Conservation (phyloP, 2,797 vertebrate species). For the Gephyroberyx darwinii region DNA sequence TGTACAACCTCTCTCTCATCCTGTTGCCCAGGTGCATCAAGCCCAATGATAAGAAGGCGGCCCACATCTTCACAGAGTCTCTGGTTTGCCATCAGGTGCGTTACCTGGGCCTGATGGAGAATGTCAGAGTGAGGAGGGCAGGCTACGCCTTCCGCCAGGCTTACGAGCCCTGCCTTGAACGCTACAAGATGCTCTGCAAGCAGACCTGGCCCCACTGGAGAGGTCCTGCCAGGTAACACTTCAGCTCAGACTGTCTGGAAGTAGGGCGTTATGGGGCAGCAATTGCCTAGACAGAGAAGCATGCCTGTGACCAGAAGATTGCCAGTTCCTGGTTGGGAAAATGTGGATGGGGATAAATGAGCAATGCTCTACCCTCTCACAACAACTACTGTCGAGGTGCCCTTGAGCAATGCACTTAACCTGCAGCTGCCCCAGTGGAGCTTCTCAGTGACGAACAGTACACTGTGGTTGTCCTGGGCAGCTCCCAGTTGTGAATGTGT, state of each 20-base stretch:
- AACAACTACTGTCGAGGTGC: background rate
- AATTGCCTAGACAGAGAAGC: no score
- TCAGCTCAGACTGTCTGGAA: background rate
- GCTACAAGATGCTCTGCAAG: conserved; percentile 99
- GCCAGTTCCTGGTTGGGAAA: no score
- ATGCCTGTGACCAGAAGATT: no score
- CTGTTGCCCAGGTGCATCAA: conserved; percentile 90
- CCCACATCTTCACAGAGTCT: conserved; percentile 90
- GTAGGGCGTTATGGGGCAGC: background rate
- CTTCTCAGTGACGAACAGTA: no score
- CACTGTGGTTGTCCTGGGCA: no score
- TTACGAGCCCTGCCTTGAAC: conserved; percentile 94
- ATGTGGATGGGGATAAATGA: conserved; percentile 25
- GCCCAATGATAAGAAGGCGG: conserved; percentile 96
- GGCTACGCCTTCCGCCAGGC: conserved; percentile 96
- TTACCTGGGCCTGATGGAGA: conserved; percentile 96
- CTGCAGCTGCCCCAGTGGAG: no score
- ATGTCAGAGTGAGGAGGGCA: conserved; percentile 92
- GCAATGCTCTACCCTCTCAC: conserved; percentile 13
- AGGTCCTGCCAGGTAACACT: conserved; percentile 89
- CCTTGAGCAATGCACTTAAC: background rate
- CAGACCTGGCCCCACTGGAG: conserved; percentile 98
- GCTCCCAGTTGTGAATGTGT: no score
- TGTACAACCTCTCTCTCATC: background rate
- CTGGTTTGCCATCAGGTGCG: conserved; percentile 93